These are phyloP conservation scores for Drosophila parthenogenetica DNA, from an alignment of 2,888 invertebrate species.

Conservation along the genomic window DNA sequence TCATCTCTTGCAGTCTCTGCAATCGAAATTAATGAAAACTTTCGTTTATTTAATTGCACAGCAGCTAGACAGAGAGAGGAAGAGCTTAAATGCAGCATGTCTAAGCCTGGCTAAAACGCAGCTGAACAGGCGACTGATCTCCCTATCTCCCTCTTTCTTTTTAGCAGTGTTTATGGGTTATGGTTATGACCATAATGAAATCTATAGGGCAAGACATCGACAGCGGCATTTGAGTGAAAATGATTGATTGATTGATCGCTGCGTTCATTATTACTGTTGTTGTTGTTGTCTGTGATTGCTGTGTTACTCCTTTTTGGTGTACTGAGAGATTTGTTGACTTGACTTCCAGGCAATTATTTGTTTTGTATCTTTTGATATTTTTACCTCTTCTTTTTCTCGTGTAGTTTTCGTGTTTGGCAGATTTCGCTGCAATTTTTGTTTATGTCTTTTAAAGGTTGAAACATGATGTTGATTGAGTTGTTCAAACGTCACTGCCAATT, in stretches of 20 bases:
- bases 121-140: conserved; percentile 21
- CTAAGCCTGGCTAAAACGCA: conserved; percentile 32
- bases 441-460: conserved; percentile 55
- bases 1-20: conserved; percentile 64
- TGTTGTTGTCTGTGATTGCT: conserved; percentile 50
- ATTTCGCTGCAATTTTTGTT: conserved; percentile 64
- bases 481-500: conserved; percentile 51
- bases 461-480: conserved; percentile 64
- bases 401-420: conserved; percentile 53
- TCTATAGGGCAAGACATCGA: conserved; percentile 75
- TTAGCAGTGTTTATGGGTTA: conserved; percentile 67
- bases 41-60: conserved; percentile 79
- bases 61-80: conserved; percentile 49
- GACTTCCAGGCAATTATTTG: conserved; percentile 69
- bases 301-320: conserved; percentile 75
- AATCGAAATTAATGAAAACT: conserved; percentile 80
- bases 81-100: conserved; percentile 34
- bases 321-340: conserved; percentile 69
- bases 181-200: conserved; percentile 77
- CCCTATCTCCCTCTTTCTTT: neutral
- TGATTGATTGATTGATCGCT: conserved; percentile 78
- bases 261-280: conserved; percentile 37
- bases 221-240: conserved; percentile 77
- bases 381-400: conserved; percentile 5
- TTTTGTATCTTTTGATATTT: conserved; percentile 24